A percentile compares a stretch with the other conserved stretches of the same genome.
Conservation (phyloP, 2,113 vertebrate genomes). For the Carollia perspicillata region DNA sequence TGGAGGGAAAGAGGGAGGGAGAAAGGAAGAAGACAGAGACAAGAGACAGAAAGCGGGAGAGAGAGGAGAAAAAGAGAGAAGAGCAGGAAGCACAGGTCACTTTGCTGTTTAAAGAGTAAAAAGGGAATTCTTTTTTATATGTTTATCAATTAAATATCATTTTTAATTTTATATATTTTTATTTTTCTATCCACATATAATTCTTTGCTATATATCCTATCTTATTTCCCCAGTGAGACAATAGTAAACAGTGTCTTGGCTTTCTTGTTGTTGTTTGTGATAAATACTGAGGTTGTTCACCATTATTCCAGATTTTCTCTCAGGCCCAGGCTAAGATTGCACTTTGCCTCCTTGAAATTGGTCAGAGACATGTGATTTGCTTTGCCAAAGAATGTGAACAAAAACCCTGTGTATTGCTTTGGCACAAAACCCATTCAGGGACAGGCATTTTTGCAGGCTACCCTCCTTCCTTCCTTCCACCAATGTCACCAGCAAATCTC, state of each 20-base stretch:
- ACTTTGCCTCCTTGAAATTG: background rate
- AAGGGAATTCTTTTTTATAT: background rate
- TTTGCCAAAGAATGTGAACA: background rate
- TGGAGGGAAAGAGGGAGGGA: background rate
- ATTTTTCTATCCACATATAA: background rate
- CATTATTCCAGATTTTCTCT: background rate
- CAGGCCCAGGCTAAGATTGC: background rate
- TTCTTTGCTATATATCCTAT: background rate
- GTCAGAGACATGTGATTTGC: background rate
- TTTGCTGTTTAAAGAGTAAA: conserved; percentile 31
- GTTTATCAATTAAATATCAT: background rate
- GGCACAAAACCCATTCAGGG: background rate
- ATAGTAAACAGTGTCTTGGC: background rate
- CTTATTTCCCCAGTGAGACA: background rate
- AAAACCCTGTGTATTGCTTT: conserved; percentile 6
- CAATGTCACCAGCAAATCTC: background rate
- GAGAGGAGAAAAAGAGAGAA: background rate
- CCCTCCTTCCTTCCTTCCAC: background rate
- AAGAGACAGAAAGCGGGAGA: background rate
- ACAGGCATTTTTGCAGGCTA: background rate
- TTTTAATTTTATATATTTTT: conserved; percentile 21
- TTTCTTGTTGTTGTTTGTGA: background rate
- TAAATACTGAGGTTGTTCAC: background rate
- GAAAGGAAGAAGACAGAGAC: background rate
- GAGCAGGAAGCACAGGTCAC: background rate